phyloP scores from a whole-genome alignment of 2,888 invertebrate genomes.

The Chrysolina oricalcia region DNA sequence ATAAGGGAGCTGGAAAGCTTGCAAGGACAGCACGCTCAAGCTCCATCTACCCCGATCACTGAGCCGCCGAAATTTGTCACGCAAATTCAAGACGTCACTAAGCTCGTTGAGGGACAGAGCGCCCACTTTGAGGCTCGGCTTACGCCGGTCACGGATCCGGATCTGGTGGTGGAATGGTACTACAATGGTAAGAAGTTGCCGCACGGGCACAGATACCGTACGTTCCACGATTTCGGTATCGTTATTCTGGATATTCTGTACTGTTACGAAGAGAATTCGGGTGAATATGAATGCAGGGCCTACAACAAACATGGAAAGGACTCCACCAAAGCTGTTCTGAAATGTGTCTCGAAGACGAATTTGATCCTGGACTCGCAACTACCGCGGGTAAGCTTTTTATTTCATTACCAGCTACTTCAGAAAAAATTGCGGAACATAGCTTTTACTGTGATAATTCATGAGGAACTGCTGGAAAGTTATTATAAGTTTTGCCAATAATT shows the following conservation, averaged over 20 bases:
- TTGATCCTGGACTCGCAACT: conserved; percentile 94
- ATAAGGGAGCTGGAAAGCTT: conserved; percentile 89
- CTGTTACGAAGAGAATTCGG: conserved; percentile 97
- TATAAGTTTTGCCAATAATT: not conserved
- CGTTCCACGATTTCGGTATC: conserved; percentile 98
- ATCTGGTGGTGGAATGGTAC: conserved; percentile 95
- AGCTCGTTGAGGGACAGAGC: conserved; percentile 94
- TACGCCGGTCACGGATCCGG: conserved; percentile 95
- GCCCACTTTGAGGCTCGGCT: conserved; percentile 95
- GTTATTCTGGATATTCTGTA: conserved; percentile 96
- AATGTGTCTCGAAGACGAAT: conserved; percentile 91
- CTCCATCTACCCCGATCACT: conserved; percentile 79
- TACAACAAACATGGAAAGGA: conserved; percentile 93
- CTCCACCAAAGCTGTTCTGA: conserved; percentile 87
- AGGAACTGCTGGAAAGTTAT: not conserved
- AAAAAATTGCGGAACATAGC: too few species aligned
- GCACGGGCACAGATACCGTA: conserved; percentile 96
- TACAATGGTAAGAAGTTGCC: conserved; percentile 94
- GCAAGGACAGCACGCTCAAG: conserved; percentile 79
- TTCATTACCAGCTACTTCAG: not conserved
- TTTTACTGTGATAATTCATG: not conserved
- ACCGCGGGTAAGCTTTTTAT: conserved; percentile 80
- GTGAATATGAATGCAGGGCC: conserved; percentile 94
- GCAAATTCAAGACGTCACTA: conserved; percentile 88
- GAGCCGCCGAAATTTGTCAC: conserved; percentile 93